Percentiles rank a stretch among this genome's conserved stretches.
These are phyloP conservation scores for Frieseomelitta varia DNA, from an alignment of 1,140 invertebrate genomes.

Conservation along the genomic window DNA sequence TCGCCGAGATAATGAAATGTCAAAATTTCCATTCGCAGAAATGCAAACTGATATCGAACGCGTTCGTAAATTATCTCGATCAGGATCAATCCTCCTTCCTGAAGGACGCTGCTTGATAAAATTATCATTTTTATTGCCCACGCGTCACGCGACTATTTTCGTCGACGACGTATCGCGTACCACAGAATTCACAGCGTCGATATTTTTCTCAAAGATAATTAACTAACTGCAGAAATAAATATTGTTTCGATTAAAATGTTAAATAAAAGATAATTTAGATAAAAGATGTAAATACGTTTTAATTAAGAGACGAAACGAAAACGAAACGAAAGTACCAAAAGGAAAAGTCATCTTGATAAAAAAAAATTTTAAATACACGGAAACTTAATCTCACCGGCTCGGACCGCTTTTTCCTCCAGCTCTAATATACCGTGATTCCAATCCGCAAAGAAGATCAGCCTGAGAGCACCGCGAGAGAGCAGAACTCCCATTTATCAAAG, in stretches of 20 bases:
- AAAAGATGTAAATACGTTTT: too few relatives aligned
- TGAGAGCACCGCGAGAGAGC: not conserved
- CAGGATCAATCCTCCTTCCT: not conserved
- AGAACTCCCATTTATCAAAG: slow-evolving; percentile 22
- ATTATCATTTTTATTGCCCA: slow-evolving; percentile 66
- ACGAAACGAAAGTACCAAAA: not conserved
- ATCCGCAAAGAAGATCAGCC: not conserved
- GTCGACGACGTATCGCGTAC: slow-evolving; percentile 27
- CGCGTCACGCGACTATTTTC: slow-evolving; percentile 54
- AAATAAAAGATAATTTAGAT: too few relatives aligned
- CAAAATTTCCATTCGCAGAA: slow-evolving; percentile 35
- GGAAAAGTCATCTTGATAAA: not conserved
- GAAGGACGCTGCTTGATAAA: slow-evolving; percentile 56
- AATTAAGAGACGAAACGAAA: not conserved
- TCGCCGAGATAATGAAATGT: slow-evolving; percentile 19
- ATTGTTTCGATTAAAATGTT: too few relatives aligned
- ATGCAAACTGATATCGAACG: slow-evolving; percentile 10
- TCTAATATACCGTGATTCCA: slow-evolving; percentile 11
- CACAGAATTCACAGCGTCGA: not conserved
- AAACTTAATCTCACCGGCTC: not conserved
- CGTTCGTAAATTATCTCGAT: slow-evolving; percentile 48
- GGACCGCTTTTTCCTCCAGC: not conserved
- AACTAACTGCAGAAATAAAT: too few relatives aligned
- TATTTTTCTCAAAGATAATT: too few relatives aligned
- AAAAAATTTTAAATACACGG: not conserved